Conservation (phyloP, 2,797 vertebrate genomes). For the Clamator glandarius region DNA sequence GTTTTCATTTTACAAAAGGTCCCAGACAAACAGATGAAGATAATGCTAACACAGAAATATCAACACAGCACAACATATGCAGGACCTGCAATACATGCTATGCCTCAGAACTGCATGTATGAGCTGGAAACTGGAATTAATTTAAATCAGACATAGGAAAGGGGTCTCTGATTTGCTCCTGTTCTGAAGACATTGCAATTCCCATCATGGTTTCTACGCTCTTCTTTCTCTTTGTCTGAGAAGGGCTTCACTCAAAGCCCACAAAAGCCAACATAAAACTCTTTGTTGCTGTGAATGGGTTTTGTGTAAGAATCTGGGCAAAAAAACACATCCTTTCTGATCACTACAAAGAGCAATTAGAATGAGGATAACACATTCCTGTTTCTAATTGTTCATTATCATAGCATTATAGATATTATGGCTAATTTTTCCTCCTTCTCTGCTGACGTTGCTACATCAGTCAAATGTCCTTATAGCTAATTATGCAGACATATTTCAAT, state of each 20-base stretch:
- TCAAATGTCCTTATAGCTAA: conserved; percentile 41
- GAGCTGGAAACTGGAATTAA: neutral
- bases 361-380: conserved; percentile 24
- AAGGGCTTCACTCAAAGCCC: neutral
- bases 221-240: neutral
- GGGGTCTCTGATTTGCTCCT: neutral
- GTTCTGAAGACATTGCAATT: neutral
- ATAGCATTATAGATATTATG: conserved; percentile 38
- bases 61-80: neutral
- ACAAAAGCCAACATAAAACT: neutral
- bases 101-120: neutral
- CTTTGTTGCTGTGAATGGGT: neutral
- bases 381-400: conserved; percentile 56
- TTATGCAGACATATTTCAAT: conserved; percentile 52
- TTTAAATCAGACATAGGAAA: neutral
- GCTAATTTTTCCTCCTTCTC: conserved; percentile 3
- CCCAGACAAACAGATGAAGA: neutral
- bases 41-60: neutral
- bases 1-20: neutral
- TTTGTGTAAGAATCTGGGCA: neutral
- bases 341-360: conserved; percentile 2
- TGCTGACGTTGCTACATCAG: conserved; percentile 31
- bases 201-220: neutral
- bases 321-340: neutral
- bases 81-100: neutral